Percentiles rank a stretch among this genome's conserved stretches.
These are phyloP conservation scores for Trachelus troglodyta DNA, from an alignment of 2,888 invertebrate species.

Conservation along the genomic window DNA sequence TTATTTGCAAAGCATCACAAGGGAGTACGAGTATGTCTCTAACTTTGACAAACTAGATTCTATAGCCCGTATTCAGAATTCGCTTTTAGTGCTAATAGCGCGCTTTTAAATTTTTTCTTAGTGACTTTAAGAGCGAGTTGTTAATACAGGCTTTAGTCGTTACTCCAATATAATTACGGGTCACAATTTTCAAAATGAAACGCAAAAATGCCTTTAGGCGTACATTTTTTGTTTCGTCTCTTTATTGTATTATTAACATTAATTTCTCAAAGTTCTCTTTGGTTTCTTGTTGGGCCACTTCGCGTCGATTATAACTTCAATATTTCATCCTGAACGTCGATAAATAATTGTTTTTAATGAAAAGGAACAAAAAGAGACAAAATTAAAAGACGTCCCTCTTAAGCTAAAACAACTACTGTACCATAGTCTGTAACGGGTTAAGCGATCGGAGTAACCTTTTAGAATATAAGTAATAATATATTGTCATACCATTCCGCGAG, in stretches of 20 bases:
- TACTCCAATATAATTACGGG: not conserved
- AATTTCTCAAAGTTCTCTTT: no score
- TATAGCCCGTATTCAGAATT: no score
- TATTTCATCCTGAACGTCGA: not conserved
- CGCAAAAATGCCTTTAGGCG: not conserved
- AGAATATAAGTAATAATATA: conserved; percentile 15
- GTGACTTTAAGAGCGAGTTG: no score
- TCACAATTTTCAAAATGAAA: not conserved
- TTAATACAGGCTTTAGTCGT: not conserved
- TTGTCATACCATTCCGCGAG: conserved; percentile 57
- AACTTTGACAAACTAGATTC: not conserved
- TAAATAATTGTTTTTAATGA: not conserved
- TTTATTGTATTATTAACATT: not conserved
- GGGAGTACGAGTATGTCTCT: not conserved
- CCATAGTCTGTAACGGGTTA: conserved; percentile 25
- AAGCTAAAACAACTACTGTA: conserved; percentile 19
- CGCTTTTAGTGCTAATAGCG: no score
- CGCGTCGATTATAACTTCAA: not conserved
- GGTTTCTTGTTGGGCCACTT: not conserved
- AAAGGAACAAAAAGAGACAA: not conserved
- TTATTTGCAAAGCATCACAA: not conserved
- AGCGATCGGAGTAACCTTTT: conserved; percentile 21
- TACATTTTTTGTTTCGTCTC: not conserved
- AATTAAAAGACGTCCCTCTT: not conserved
- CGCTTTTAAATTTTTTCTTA: no score